Base-by-base conservation (phyloP, 2,797 vertebrate genomes). In the Lemur catta region DNA sequence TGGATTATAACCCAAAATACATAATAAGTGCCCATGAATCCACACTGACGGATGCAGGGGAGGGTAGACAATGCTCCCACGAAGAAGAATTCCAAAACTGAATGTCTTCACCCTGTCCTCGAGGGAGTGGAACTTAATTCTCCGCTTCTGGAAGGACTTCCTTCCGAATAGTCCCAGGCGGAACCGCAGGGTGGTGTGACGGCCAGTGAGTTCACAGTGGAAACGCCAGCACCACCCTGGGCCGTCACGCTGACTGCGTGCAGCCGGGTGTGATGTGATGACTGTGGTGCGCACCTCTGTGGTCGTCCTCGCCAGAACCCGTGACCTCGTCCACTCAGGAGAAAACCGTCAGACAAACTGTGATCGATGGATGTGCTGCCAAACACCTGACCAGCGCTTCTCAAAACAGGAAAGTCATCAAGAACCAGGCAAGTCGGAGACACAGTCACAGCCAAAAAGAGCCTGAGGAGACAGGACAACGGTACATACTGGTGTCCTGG, bases 201-300 rank as follows among this genome's bases (percentile, higher is more conserved):
- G 14, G 20, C 0, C 1, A 3, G 20, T 6, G 22, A 24, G 55
- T 57, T 57, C 55, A 57, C 3, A 22, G 22, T 24, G 22, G 55
- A 57, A 10, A 61, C 3, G 10, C 26, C 76, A 7, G 0, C 0
- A 0, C 8, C 12, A 7, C 24, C 8, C 4, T 0, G 6, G 7
- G 5, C 3, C 15, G 20, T 74, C 28, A 0, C 1, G 1, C 9
- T 8, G 22, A 24, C 2, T 1, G 7, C 0, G 2, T 0, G 15
- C 48, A 41, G 41, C 13, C 81, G 0, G 13, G 6, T 2, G 2
- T 0, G 5, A 17, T 2, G 7, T 1, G 33, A 5, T 28, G 24
- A 4, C 30, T 5, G 4, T 1, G 11, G 28, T 2, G 1, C 17
- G 48, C 15, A 1, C 63, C 88, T 78, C 79, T 30, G 12, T n/a